Conservation (phyloP, 2,113 vertebrate species). For the Lota lota region DNA sequence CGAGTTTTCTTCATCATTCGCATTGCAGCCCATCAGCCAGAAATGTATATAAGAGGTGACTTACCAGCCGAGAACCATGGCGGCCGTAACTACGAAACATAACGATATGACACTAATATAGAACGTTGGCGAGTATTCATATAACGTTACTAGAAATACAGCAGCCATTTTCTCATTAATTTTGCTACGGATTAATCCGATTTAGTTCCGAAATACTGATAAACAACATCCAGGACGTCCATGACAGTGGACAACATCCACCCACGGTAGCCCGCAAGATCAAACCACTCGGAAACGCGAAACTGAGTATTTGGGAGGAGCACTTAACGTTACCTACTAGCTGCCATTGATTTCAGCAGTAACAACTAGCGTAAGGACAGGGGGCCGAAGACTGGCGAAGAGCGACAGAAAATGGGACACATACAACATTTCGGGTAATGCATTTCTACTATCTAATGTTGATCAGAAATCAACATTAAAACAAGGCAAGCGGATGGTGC, state of each 20-base stretch:
- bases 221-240: not conserved
- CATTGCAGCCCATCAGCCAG: no score
- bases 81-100: constrained; percentile 89
- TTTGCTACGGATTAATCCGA: not conserved
- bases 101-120: constrained; percentile 86
- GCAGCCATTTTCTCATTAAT: constrained; percentile 75
- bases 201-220: not conserved
- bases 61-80: constrained; percentile 92
- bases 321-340: not conserved
- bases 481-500: constrained; percentile 36
- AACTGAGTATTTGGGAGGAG: constrained; percentile 25
- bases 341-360: constrained; percentile 3
- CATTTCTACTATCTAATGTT: not conserved
- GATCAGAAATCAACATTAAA: no score
- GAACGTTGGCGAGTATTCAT: constrained; percentile 90
- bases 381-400: no score
- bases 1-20: no score
- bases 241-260: constrained; percentile 32
- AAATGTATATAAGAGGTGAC: constrained; percentile 32
- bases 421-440: not conserved
- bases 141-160: constrained; percentile 83
- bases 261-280: constrained; percentile 34
- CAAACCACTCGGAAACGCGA: not conserved
- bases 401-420: not conserved
- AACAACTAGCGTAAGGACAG: constrained; percentile 11